Conservation (phyloP, 2,797 vertebrate species). For the Gadopsis bispinosus region DNA sequence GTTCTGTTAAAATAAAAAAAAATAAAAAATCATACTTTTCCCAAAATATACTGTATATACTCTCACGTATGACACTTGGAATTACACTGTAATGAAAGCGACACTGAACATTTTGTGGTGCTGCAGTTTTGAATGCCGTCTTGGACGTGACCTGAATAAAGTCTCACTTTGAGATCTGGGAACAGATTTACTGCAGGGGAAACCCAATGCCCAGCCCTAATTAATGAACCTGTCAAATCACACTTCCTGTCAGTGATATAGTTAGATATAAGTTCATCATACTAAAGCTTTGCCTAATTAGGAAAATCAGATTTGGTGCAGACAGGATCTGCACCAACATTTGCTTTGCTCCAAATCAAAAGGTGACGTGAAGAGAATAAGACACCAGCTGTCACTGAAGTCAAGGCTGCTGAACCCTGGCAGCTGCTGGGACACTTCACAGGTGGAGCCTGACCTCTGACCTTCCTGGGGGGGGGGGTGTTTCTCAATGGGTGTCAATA, state of each 20-base stretch:
- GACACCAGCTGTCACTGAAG: not conserved
- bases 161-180: not conserved
- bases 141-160: slow-evolving; percentile 4
- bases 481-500: not conserved
- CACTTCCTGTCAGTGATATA: not conserved
- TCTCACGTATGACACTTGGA: not conserved
- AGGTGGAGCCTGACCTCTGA: slow-evolving; percentile 38
- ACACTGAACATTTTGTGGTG: not conserved
- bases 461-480: slow-evolving; percentile 18
- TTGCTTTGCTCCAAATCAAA: not conserved
- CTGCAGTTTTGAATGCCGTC: no score
- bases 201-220: not conserved
- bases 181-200: not conserved
- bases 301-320: no score
- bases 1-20: no score
- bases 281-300: not conserved
- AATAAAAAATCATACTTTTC: no score
- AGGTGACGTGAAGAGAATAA: not conserved
- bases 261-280: not conserved
- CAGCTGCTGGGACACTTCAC: slow-evolving; percentile 9
- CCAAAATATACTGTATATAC: not conserved
- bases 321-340: not conserved
- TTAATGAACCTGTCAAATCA: slow-evolving; percentile 4
- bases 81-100: not conserved
- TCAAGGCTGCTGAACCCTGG: slow-evolving; percentile 11